A percentile compares a stretch with the other conserved stretches of the same genome.
phyloP scores from a whole-genome alignment of 2,888 invertebrate species.

The Adelognathus sp. region DNA sequence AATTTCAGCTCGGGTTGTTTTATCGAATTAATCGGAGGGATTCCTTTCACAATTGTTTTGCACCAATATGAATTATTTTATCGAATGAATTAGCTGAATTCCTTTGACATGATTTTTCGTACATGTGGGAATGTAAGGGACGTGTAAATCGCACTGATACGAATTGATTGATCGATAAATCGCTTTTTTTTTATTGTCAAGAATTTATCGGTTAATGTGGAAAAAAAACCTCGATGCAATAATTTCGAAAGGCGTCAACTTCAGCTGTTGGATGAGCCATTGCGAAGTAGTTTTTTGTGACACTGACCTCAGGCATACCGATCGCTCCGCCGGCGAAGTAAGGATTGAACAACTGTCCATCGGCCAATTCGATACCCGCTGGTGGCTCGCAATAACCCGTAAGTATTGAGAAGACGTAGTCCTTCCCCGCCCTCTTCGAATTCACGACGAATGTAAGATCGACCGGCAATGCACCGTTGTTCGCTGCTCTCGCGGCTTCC shows the following conservation, averaged over 20 bases:
- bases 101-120: no score
- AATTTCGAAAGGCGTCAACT: neutral
- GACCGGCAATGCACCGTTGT: conserved; percentile 97
- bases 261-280: no score
- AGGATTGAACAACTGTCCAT: conserved; percentile 97
- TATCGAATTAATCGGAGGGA: no score
- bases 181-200: neutral
- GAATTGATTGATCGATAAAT: no score
- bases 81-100: no score
- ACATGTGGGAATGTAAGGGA: no score
- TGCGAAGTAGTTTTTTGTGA: neutral
- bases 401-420: conserved; percentile 96
- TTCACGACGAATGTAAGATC: conserved; percentile 93
- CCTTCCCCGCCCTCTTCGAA: conserved; percentile 94
- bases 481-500: conserved; percentile 96
- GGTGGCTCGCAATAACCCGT: conserved; percentile 97
- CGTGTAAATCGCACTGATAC: no score
- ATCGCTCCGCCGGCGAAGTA: conserved; percentile 99
- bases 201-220: neutral
- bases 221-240: neutral
- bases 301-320: conserved; percentile 91
- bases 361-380: conserved; percentile 91
- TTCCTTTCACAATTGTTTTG: no score
- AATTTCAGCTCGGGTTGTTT: no score
- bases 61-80: no score